A percentile compares a stretch with the other conserved stretches of the same genome.
Evolutionary conservation across 1,140 invertebrate genomes (phyloP).

Genomic region (Diachasma alloeum): DNA sequence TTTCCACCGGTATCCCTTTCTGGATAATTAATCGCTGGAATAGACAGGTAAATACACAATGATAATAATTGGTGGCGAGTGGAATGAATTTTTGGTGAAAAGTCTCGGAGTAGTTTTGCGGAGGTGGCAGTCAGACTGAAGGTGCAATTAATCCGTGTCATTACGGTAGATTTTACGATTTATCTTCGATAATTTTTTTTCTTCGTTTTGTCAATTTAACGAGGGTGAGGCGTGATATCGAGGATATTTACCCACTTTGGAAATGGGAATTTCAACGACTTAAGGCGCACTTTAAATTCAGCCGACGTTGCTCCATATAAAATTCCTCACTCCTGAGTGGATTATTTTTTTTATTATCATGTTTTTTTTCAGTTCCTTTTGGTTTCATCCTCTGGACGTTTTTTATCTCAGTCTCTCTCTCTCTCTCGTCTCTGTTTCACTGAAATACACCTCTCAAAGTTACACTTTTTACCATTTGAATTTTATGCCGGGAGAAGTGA

Average conservation of each 20-base stretch:
- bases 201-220: not conserved
- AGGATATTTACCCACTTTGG: conserved; percentile 7
- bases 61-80: not conserved
- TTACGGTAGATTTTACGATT: not conserved
- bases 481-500: not conserved
- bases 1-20: not conserved
- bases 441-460: not conserved
- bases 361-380: not conserved
- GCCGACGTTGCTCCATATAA: not conserved
- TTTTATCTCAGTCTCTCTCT: not conserved
- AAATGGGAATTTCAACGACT: conserved; percentile 8
- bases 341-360: not conserved
- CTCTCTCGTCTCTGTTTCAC: not conserved
- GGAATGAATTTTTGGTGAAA: not conserved
- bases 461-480: not conserved
- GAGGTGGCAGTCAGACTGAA: not conserved
- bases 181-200: not conserved
- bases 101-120: not conserved
- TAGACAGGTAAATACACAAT: not conserved
- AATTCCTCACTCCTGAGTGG: not conserved
- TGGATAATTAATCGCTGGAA: not conserved
- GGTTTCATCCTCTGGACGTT: not conserved
- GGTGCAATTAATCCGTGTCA: not conserved
- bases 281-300: conserved; percentile 10
- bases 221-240: not conserved